Evolutionary conservation across 2,888 invertebrate species (phyloP), one percentile per base, ranked within the genome.

Genomic region (Tortrix viridana): DNA sequence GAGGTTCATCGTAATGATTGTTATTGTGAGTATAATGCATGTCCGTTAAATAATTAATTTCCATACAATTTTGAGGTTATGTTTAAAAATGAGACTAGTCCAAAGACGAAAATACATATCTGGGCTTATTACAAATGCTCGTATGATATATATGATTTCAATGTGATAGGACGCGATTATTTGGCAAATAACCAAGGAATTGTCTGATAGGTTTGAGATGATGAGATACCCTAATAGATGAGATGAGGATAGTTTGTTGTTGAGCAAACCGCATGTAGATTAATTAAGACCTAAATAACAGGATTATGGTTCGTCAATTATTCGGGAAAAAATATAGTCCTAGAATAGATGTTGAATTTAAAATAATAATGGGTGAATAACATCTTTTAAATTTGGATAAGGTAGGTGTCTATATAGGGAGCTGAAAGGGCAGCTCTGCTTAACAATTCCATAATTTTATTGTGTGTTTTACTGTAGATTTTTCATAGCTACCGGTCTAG

Each of bases 51-150:
- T 74, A 73, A 68, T 69, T 65, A 74, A 76, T 72, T 71, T 75
- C 70, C n/a, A 19, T 72, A 74, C 69, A 63, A 80, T 85, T 90
- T 90, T 88, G 87, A 91, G 91, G 90, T 91, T 91, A 91, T 88
- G 85, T 88, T 74, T 66, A 61, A 70, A 68, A 66, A 71, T 71
- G 61, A 59, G 58, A 64, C 44, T 55, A 58, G 60, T 59, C 53
- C 48, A 59, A 43, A 58, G 65, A 65, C 48, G 56, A 65, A 66
- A 66, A 67, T 69, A 66, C 58, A 58, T 53, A 63, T 53, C 46
- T 63, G 22, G 58, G 57, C 53, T 57, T 61, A 60, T 59, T 48
- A 26, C 57, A 55, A 32, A 32, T 26, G 26, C 2, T 32, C 32
- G 32, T 32, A 9, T 26, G 12, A 61, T 53, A 55, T 41, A 23